Evolutionary conservation across 2,888 invertebrate genomes (phyloP).

Genomic region (Cosmia pyralina): DNA sequence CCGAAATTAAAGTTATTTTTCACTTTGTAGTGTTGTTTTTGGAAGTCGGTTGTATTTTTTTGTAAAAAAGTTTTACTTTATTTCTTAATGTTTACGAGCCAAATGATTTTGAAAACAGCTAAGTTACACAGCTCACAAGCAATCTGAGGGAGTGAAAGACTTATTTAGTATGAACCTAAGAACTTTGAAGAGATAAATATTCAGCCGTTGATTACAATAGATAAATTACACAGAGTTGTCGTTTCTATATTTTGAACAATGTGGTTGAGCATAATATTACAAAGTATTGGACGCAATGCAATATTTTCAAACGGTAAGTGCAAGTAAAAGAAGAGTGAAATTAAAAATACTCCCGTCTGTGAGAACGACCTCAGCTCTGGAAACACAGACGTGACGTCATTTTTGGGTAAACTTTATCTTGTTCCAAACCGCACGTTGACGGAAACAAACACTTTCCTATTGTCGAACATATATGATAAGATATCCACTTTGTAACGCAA

Average conservation of each 20-base stretch:
- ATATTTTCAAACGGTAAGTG: slow-evolving; percentile 12
- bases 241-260: neutral
- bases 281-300: neutral
- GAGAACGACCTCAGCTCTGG: slow-evolving; percentile 13
- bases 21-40: too few relatives aligned
- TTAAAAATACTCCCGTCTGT: slow-evolving; percentile 3
- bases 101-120: too few relatives aligned
- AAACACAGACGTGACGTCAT: slow-evolving; percentile 40
- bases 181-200: neutral
- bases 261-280: neutral
- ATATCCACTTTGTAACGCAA: slow-evolving; percentile 74
- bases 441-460: slow-evolving; percentile 65
- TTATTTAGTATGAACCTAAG: too few relatives aligned
- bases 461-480: slow-evolving; percentile 75
- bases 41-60: too few relatives aligned
- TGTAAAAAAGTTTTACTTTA: too few relatives aligned
- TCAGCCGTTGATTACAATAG: neutral
- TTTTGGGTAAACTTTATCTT: slow-evolving; percentile 54
- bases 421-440: slow-evolving; percentile 44
- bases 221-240: neutral
- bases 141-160: neutral
- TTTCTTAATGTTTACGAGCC: too few relatives aligned
- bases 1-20: too few relatives aligned
- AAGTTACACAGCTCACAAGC: neutral
- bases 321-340: slow-evolving; percentile 35